Percentiles rank a stretch among this genome's conserved stretches.
These are phyloP conservation scores for Antigone vipio DNA, from an alignment of 2,113 vertebrate genomes.

Conservation along the genomic window DNA sequence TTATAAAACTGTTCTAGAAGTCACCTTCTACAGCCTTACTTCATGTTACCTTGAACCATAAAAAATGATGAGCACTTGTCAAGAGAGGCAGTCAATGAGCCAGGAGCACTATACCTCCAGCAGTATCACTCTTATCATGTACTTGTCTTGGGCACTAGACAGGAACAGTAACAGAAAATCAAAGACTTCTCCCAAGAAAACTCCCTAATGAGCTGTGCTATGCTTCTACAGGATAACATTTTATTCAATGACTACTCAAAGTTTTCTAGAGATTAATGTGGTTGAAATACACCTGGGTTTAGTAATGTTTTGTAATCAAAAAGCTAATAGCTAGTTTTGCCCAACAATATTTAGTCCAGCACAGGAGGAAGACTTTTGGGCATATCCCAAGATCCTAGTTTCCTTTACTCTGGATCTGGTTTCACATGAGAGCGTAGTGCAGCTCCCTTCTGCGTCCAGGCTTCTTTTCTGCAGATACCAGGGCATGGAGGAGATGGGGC, in stretches of 20 bases:
- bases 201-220: neutral
- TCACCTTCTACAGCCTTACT: neutral
- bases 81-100: neutral
- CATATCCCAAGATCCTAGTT: neutral
- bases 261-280: neutral
- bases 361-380: neutral
- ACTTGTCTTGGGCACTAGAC: neutral
- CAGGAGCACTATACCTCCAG: neutral
- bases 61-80: neutral
- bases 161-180: neutral
- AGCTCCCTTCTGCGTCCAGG: neutral
- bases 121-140: neutral
- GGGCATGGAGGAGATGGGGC: neutral
- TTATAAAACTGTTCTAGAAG: neutral
- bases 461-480: neutral
- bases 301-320: neutral
- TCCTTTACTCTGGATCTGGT: fast-evolving
- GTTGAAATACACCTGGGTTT: neutral
- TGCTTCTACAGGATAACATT: neutral
- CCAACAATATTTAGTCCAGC: neutral
- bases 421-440: neutral
- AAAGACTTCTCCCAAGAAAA: neutral
- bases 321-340: neutral
- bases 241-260: neutral
- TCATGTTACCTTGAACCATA: neutral